Evolutionary conservation across 2,888 invertebrate species (phyloP).

Genomic region (Aethes cnicana): DNA sequence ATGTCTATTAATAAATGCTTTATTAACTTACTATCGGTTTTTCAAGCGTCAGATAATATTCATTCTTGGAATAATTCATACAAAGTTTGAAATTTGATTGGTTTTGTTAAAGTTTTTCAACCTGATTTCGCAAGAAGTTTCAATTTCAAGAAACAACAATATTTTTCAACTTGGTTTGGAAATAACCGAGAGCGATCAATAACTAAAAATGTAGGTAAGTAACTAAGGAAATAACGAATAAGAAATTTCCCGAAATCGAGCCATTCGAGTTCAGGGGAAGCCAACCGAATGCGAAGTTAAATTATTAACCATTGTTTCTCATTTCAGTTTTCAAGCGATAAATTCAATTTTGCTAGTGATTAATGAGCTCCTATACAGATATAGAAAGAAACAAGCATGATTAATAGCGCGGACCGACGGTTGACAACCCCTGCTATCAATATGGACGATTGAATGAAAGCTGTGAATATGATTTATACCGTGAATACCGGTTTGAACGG

Average conservation of each 20-base stretch:
- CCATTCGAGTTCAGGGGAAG: not conserved
- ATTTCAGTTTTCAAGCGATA: conserved; percentile 21
- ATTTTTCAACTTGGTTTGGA: too few relatives aligned
- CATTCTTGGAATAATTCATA: too few relatives aligned
- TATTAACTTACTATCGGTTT: too few relatives aligned
- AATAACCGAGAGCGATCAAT: too few relatives aligned
- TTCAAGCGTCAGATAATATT: too few relatives aligned
- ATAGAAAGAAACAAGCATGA: conserved; percentile 26
- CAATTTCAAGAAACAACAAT: too few relatives aligned
- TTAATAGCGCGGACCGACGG: conserved; percentile 11
- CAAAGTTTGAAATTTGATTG: too few relatives aligned
- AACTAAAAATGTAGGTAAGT: not conserved
- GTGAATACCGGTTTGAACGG: too few relatives aligned
- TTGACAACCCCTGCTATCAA: conserved; percentile 14
- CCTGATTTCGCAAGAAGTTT: too few relatives aligned
- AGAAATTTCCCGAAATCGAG: conserved; percentile 20
- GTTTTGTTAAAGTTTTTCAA: too few relatives aligned
- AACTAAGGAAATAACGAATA: not conserved
- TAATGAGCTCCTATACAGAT: conserved; percentile 22
- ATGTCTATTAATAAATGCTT: too few relatives aligned
- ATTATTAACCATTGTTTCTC: conserved; percentile 21
- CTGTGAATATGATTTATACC: conserved; percentile 5
- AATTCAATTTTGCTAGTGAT: conserved; percentile 27
- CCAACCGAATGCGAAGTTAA: conserved; percentile 8
- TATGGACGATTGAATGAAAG: conserved; percentile 11